Evolutionary conservation across 1,140 invertebrate species (phyloP), one percentile per base, ranked within the genome.

Genomic region (Penaeus chinensis): DNA sequence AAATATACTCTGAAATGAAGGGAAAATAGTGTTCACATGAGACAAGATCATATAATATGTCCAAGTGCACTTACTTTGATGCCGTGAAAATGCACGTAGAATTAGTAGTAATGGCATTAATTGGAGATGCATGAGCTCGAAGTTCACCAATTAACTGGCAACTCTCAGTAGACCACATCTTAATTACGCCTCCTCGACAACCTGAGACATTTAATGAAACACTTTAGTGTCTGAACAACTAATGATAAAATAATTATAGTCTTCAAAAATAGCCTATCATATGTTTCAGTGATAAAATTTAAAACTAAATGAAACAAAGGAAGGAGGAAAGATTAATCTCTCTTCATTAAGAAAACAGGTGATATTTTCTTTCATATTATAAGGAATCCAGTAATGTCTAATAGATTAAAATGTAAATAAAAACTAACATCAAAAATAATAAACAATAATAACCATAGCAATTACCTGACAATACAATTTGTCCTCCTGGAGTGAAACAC

Each of bases 91-190:
- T 94, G 87, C 94, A 93, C 62, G 94, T 93, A n/a, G 94, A 94
- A 92, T 96, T 96, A 54, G 94, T 95, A 32, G 94, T 94, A 82
- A 96, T 94, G 89, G 95, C 94, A 92, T 96, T 96, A 85, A 97
- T 96, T n/a, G 95, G 94, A 22, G 94, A 94, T 87, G 93, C 93
- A 89, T 96, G 96, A 42, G 96, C 96, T 90, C 95, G 94, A 89
- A 96, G 94, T 91, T 96, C 95, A 3, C 95, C 95, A 16, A 96
- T 92, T 37, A 93, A 92, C 77, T 93, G 92, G 91, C 95, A 96
- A 37, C 92, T 93, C 54, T 95, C 94, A 20, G 94, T 91, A 84
- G 95, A 93, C 96, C 96, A 97, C 85, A 96, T 92, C 91, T 95
- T 94, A 18, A 98, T 92, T 69, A 94, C 93, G 37, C 96, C 96